A percentile compares a stretch with the other conserved stretches of the same genome.
These are phyloP conservation scores for Asbolus verrucosus DNA, from an alignment of 1,140 invertebrate species.

Conservation along the genomic window DNA sequence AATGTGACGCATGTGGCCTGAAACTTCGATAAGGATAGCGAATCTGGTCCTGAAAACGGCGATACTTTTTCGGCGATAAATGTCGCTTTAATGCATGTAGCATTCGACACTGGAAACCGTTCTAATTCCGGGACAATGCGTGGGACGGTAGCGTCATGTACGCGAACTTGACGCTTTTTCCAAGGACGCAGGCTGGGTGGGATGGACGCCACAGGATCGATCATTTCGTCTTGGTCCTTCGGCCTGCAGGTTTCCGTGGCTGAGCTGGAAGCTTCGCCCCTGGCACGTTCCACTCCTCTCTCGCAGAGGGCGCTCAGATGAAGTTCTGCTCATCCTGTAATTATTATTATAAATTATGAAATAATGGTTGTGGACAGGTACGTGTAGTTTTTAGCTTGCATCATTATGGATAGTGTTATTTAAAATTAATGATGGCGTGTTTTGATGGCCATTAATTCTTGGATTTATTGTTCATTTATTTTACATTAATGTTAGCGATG, in stretches of 20 bases:
- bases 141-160: constrained; percentile 13
- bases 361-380: constrained; percentile 14
- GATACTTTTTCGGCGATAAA: background rate
- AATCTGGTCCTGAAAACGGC: background rate
- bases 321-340: background rate
- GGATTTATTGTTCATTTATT: too few species aligned
- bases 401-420: too few species aligned
- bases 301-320: background rate
- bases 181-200: constrained; percentile 8
- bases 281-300: background rate
- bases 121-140: background rate
- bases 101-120: constrained; percentile 14
- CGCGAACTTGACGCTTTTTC: background rate
- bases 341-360: background rate
- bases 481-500: too few species aligned
- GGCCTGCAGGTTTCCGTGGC: too few species aligned
- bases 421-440: too few species aligned
- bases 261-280: too few species aligned
- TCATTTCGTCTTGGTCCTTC: too few species aligned
- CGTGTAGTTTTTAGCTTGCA: background rate
- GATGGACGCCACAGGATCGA: background rate
- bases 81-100: constrained; percentile 10
- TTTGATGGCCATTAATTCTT: too few species aligned
- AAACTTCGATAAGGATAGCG: constrained; percentile 6
- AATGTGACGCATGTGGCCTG: constrained; percentile 6